These are phyloP conservation scores for Cantharis nigra DNA, from an alignment of 2,888 invertebrate genomes.

Conservation along the genomic window DNA sequence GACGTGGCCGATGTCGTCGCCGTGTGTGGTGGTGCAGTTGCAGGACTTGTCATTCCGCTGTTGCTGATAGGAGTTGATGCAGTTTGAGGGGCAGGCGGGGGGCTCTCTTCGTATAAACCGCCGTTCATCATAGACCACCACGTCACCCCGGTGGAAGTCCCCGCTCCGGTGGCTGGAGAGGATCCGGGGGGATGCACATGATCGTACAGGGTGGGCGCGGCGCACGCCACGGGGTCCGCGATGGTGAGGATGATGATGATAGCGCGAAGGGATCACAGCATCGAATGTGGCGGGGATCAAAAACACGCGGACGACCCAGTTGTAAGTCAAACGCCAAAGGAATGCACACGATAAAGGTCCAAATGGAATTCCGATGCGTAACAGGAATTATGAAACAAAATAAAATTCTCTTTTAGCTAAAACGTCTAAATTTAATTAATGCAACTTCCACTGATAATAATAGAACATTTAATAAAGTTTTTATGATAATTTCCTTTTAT, in stretches of 20 bases:
- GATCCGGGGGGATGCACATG: slow-evolving; percentile 73
- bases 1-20: slow-evolving; percentile 71
- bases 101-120: slow-evolving; percentile 75
- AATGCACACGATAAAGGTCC: slow-evolving; percentile 36
- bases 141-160: slow-evolving; percentile 82
- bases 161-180: slow-evolving; percentile 81
- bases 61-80: slow-evolving; percentile 61
- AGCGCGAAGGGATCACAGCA: slow-evolving; percentile 51
- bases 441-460: slow-evolving; percentile 11
- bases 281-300: slow-evolving; percentile 36
- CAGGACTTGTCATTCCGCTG: slow-evolving; percentile 58
- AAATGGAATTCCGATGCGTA: slow-evolving; percentile 25
- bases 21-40: slow-evolving; percentile 59
- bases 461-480: not conserved
- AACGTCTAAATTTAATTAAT: not conserved
- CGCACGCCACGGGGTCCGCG: slow-evolving; percentile 80
- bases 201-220: slow-evolving; percentile 78
- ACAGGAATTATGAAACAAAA: slow-evolving; percentile 30
- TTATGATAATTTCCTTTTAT: not conserved
- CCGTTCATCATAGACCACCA: slow-evolving; percentile 88
- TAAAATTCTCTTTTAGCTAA: slow-evolving; percentile 11
- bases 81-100: slow-evolving; percentile 61
- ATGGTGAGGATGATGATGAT: slow-evolving; percentile 67
- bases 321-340: slow-evolving; percentile 37
- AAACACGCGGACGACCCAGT: slow-evolving; percentile 31